Conservation (phyloP, 2,888 invertebrate genomes). For the Tholera decimalis region DNA sequence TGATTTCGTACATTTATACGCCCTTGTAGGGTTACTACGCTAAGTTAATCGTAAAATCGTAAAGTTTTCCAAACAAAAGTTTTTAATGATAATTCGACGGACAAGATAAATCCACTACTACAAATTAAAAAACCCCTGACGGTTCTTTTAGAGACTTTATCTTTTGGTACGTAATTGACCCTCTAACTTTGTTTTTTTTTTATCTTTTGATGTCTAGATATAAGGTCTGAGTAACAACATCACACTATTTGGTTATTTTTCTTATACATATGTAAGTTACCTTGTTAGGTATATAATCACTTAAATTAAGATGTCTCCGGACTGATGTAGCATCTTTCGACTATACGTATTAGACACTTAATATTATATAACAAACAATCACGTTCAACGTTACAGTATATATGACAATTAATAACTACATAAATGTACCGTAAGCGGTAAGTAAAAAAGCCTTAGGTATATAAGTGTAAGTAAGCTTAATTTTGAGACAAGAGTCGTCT, state of each 20-base stretch:
- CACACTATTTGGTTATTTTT: no score
- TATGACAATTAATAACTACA: neutral
- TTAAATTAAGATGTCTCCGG: constrained; percentile 6
- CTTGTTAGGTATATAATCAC: constrained; percentile 1
- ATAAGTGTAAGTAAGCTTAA: constrained; percentile 14
- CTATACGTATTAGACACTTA: neutral
- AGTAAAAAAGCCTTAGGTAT: constrained; percentile 8
- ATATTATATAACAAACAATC: neutral
- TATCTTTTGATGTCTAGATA: no score
- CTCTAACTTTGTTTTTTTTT: neutral
- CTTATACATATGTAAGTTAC: neutral
- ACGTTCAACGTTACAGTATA: neutral
- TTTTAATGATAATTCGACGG: constrained; percentile 4
- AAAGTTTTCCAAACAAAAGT: constrained; percentile 7
- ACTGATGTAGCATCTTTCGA: constrained; percentile 6
- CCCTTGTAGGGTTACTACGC: constrained; percentile 3
- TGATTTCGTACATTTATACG: neutral
- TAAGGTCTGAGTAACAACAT: no score
- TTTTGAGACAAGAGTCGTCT: constrained; percentile 17
- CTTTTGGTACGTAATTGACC: neutral
- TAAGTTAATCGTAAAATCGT: constrained; percentile 6
- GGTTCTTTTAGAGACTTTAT: neutral
- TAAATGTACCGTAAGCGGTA: constrained; percentile 15
- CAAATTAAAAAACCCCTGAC: neutral
- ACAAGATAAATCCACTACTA: neutral